Conservation (phyloP, 1,140 invertebrate species). For the Hylaeus anthracinus region DNA sequence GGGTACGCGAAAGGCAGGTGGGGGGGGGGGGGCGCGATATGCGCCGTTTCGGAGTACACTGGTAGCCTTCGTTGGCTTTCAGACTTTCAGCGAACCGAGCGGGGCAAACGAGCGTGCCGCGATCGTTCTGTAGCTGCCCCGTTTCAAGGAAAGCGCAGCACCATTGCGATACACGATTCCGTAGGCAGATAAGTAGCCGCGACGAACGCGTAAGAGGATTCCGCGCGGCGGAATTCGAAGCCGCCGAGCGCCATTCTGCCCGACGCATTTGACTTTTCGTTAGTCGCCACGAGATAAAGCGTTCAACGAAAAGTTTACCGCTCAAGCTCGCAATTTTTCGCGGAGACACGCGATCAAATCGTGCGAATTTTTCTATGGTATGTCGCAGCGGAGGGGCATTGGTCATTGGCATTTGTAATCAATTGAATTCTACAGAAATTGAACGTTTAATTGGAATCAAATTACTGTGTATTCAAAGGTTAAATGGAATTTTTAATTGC, state of each 20-base stretch:
- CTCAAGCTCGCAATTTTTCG: too few relatives aligned
- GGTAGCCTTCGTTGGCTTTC: not conserved
- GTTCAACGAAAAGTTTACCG: not conserved
- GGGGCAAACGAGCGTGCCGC: not conserved
- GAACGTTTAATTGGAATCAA: too few relatives aligned
- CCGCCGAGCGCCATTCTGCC: not conserved
- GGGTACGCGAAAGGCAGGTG: too few relatives aligned
- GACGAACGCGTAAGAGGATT: conserved; percentile 23
- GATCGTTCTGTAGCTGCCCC: conserved; percentile 20
- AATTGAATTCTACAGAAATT: too few relatives aligned
- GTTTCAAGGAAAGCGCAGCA: conserved; percentile 30
- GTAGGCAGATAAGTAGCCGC: conserved; percentile 9
- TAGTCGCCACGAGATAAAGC: not conserved
- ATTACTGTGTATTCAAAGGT: too few relatives aligned
- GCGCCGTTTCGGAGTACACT: not conserved
- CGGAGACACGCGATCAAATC: too few relatives aligned
- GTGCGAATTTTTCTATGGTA: too few relatives aligned
- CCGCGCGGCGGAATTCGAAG: not conserved
- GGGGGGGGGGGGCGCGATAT: too few relatives aligned
- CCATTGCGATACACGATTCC: conserved; percentile 25
- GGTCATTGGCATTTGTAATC: too few relatives aligned
- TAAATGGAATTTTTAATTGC: too few relatives aligned
- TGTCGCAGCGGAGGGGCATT: too few relatives aligned
- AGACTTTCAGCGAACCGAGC: not conserved
- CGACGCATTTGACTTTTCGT: conserved; percentile 14